A percentile compares a stretch with the other conserved stretches of the same genome.
phyloP scores from a whole-genome alignment of 2,797 vertebrate genomes.

The Halcyon smyrnensis region DNA sequence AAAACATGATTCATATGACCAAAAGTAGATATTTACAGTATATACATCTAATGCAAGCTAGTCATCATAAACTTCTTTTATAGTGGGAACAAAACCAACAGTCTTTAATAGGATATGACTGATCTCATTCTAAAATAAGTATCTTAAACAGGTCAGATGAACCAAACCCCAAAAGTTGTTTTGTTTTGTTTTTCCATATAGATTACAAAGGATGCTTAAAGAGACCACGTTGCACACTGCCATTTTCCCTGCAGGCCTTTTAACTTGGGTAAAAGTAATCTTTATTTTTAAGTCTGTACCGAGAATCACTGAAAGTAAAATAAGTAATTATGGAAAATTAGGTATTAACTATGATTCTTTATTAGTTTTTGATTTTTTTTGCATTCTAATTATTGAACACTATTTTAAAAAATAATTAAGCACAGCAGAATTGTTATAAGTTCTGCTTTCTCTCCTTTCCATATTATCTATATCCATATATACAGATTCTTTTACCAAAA shows the following conservation, averaged over 20 bases:
- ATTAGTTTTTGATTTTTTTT: neutral
- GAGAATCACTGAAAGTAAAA: neutral
- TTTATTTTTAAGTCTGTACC: neutral
- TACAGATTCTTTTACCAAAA: neutral
- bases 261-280: neutral
- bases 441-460: rapidly evolving
- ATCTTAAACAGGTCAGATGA: neutral
- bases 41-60: neutral
- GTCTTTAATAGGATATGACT: neutral
- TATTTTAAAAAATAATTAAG: neutral
- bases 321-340: neutral
- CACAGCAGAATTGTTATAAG: neutral
- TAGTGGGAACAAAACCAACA: neutral
- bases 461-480: neutral
- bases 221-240: rapidly evolving
- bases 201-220: neutral
- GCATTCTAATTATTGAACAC: neutral
- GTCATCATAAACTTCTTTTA: neutral
- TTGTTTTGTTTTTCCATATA: neutral
- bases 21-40: neutral
- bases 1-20: neutral
- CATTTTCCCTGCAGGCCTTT: neutral
- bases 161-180: neutral
- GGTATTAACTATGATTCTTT: neutral
- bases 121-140: neutral